Percentiles rank a stretch among this genome's conserved stretches.
Conservation (phyloP, 2,888 invertebrate species). For the Dryobota labecula region DNA sequence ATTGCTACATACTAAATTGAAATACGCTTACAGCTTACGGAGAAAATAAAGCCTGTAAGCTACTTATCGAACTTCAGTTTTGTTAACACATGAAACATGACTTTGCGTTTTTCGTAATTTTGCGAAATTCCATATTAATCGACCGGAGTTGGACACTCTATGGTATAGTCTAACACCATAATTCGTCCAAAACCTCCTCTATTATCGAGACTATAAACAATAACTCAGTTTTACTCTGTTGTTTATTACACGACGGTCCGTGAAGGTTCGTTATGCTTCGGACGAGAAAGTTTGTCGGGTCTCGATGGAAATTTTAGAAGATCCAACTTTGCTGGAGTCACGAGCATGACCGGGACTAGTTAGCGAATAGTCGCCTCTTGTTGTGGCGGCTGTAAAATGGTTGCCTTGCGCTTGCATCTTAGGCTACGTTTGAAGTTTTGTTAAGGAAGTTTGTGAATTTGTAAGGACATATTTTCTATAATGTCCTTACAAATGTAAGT, state of each 20-base stretch:
- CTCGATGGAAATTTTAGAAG: conserved; percentile 71
- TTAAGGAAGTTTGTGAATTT: conserved; percentile 14
- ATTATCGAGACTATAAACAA: conserved; percentile 31
- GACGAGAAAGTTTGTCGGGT: conserved; percentile 70
- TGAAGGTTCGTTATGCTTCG: conserved; percentile 76
- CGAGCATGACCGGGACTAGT: conserved; percentile 56
- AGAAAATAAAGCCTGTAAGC: background rate
- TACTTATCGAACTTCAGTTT: background rate
- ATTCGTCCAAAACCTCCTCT: background rate
- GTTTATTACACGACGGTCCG: conserved; percentile 49
- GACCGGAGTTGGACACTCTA: background rate
- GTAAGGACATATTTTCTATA: conserved; percentile 4
- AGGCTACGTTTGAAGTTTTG: conserved; percentile 22
- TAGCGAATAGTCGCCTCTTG: conserved; percentile 49
- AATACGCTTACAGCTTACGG: background rate
- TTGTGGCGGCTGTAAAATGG: conserved; percentile 42
- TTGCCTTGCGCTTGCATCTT: conserved; percentile 32
- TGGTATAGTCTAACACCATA: background rate
- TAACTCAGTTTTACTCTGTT: conserved; percentile 47
- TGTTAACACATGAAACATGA: background rate
- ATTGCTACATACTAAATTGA: background rate
- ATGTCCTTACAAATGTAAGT: background rate
- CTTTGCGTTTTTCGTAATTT: background rate
- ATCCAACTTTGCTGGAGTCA: conserved; percentile 63
- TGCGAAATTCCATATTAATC: background rate